Base-by-base conservation (phyloP, 2,888 invertebrate species). In the Diarsia dahlii region DNA sequence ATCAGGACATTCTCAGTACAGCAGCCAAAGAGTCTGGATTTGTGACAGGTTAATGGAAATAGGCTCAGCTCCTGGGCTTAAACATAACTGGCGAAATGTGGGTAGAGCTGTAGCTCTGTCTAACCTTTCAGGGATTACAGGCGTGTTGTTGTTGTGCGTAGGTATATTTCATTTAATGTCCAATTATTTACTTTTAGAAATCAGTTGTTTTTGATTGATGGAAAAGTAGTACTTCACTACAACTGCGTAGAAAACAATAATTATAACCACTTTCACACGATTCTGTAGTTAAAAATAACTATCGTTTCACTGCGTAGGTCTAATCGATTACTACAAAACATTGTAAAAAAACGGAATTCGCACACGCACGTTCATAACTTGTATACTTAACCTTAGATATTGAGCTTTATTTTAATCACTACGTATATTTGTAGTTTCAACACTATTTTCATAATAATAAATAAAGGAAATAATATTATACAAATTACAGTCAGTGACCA, bases 241-340 rank as follows among this genome's bases (percentile, higher is more conserved):
- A 23, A 13, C 13, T 13, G 28, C 5, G 28, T 3, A 28, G 46
- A 73, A 73, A 52, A 60, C 13, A 34, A 23, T 34, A 66, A 28
- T n/a, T 18, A 65, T 46, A 20, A 66, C 9, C 13, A 60, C 50
- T 67, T 76, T 76, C 50, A 23, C 28, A 28, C 15, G 45, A 12
- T 13, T 66, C 45, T 50, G 50, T 66, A 58, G 18, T 75, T n/a
- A 39, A 65, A 48, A 45, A 50, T 75, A 18, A 65, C n/a, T 28
- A 54, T 45, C 0, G 8, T 50, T n/a, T 18, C 3, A 58, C n/a
- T 58, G 66, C 58, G 66, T 65, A 65, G 58, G 4, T 13, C 65
- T 23, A 71, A 71, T 77, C 52, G n/a, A 65, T 65, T 77, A 58
- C 28, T 10, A 34, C 23, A 69, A 63, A 70, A 46, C 15, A 5